phyloP scores from a whole-genome alignment of 2,888 invertebrate genomes.

The Lepidocyrtoides sp. region DNA sequence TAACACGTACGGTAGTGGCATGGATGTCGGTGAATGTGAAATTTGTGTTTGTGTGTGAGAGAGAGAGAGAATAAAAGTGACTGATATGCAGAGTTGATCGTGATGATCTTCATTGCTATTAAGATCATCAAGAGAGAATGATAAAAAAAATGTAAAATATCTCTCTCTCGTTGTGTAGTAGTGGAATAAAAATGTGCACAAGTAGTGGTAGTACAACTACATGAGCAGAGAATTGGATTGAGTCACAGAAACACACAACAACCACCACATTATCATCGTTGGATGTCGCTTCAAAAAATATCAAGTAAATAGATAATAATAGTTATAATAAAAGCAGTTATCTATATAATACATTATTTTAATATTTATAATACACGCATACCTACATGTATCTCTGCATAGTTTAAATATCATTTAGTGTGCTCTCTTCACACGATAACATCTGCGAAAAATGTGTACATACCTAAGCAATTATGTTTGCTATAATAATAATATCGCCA shows the following conservation, averaged over 20 bases:
- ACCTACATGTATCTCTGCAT: not conserved
- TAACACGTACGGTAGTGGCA: not conserved
- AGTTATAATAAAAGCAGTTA: too few relatives aligned
- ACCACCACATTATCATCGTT: not conserved
- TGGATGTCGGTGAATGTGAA: too few relatives aligned
- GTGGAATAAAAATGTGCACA: not conserved
- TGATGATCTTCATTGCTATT: not conserved
- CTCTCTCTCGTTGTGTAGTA: not conserved
- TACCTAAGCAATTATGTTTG: not conserved
- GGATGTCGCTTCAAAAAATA: conserved; percentile 39
- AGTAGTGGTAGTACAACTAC: not conserved
- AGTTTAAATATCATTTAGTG: conserved; percentile 23
- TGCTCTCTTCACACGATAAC: conserved; percentile 13
- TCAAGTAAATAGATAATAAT: conserved; percentile 26
- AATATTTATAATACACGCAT: not conserved
- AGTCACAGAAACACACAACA: conserved; percentile 9
- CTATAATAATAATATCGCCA: not conserved
- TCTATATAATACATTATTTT: not conserved
- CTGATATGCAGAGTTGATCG: not conserved
- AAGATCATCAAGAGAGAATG: not conserved
- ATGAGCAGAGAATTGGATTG: conserved; percentile 19
- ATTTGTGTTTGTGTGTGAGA: not conserved
- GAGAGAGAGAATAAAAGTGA: not conserved
- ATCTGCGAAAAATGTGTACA: too few relatives aligned
- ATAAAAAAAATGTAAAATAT: conserved; percentile 15